Conservation (phyloP, 2,888 invertebrate genomes). For the Callinectes sapidus region DNA sequence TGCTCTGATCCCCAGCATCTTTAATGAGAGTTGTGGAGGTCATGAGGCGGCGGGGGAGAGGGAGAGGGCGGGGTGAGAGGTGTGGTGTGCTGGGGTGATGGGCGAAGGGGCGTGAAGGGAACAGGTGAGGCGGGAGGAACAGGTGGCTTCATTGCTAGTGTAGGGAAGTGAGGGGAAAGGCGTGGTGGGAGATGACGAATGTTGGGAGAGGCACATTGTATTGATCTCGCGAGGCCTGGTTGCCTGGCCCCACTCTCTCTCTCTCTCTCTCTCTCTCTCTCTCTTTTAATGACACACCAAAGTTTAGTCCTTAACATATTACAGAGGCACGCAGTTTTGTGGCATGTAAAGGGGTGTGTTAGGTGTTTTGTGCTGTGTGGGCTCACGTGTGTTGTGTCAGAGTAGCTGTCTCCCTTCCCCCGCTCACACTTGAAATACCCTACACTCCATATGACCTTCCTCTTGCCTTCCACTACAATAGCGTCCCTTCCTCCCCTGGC, state of each 20-base stretch:
- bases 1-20: not conserved
- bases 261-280: constrained; percentile 37
- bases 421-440: not conserved
- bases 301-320: not conserved
- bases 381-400: not conserved
- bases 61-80: not conserved
- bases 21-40: not conserved
- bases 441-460: not conserved
- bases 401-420: not conserved
- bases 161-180: constrained; percentile 30
- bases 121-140: not conserved
- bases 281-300: not conserved
- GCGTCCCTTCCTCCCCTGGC: not conserved
- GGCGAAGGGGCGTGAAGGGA: not conserved
- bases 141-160: constrained; percentile 12
- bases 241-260: not conserved
- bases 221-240: constrained; percentile 28
- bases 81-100: not conserved
- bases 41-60: not conserved
- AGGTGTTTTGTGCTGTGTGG: not conserved
- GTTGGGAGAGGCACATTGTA: constrained; percentile 35
- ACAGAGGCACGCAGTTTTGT: not conserved
- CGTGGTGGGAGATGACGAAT: constrained; percentile 28
- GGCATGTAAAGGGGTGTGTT: not conserved
- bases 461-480: not conserved